These are phyloP conservation scores for Copsychus sechellarum DNA, from an alignment of 2,113 vertebrate genomes.

Conservation along the genomic window DNA sequence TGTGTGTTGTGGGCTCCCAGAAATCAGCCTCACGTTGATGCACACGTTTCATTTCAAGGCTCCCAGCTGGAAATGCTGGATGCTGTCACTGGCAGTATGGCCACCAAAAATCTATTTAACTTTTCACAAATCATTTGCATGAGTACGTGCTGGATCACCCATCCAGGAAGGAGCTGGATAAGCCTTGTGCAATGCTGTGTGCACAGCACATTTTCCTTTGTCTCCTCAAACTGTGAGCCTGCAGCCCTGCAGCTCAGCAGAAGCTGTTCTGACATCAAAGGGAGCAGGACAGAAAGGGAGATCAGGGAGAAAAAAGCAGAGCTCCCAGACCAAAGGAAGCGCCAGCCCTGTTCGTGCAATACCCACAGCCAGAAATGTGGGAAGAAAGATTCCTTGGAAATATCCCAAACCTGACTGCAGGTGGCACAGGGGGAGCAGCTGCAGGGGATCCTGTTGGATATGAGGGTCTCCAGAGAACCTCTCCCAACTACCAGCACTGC, in stretches of 20 bases:
- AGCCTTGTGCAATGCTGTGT: neutral
- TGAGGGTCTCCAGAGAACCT: neutral
- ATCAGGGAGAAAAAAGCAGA: neutral
- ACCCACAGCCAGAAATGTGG: neutral
- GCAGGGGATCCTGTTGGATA: neutral
- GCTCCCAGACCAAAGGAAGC: neutral
- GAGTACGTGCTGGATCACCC: accelerated
- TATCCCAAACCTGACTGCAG: neutral
- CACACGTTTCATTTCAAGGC: neutral
- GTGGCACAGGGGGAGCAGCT: neutral
- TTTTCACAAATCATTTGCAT: neutral
- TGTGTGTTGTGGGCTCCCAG: accelerated
- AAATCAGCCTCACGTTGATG: neutral
- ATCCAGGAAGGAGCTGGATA: neutral
- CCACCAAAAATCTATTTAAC: neutral
- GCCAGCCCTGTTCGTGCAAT: neutral
- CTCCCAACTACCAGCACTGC: neutral
- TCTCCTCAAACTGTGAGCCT: neutral
- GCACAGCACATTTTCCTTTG: neutral
- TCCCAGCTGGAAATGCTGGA: neutral
- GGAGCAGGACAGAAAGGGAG: accelerated
- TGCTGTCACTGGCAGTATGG: neutral
- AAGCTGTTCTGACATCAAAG: neutral
- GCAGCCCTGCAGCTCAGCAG: neutral
- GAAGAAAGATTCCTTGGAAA: neutral